Conservation (phyloP, 2,113 vertebrate species). For the Balaenoptera acutorostrata region DNA sequence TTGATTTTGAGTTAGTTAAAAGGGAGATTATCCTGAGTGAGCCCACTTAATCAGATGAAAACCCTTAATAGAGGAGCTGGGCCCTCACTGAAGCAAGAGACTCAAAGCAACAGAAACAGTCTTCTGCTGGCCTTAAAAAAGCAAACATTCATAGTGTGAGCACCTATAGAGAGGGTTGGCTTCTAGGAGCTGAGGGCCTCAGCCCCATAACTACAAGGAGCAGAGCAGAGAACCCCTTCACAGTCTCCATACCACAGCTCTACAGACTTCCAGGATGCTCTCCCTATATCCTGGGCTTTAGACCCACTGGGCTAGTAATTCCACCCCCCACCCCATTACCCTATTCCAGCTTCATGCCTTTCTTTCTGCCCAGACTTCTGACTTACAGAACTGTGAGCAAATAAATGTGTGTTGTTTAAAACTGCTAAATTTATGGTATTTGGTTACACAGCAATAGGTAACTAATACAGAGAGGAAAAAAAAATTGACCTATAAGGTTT, state of each 20-base stretch:
- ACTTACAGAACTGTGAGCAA: not conserved
- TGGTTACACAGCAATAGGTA: not conserved
- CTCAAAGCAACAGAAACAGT: not conserved
- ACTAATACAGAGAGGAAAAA: not conserved
- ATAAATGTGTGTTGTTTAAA: not conserved
- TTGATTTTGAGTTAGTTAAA: not conserved
- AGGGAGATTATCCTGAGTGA: not conserved
- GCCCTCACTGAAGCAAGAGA: not conserved
- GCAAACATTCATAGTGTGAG: too few relatives aligned
- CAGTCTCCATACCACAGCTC: not conserved
- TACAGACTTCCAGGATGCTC: not conserved
- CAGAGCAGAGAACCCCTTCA: not conserved
- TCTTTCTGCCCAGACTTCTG: not conserved
- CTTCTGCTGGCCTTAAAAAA: not conserved
- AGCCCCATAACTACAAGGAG: not conserved
- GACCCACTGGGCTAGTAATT: not conserved
- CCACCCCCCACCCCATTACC: too few relatives aligned
- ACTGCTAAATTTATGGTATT: not conserved
- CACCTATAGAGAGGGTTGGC: not conserved
- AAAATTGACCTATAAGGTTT: not conserved
- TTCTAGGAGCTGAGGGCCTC: not conserved
- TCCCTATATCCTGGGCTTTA: not conserved
- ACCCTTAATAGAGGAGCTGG: not conserved
- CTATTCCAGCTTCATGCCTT: not conserved
- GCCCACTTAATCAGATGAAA: not conserved